Evolutionary conservation across 1,140 invertebrate species (phyloP), one percentile per base, ranked within the genome.

Genomic region (Latrodectus geometricus): DNA sequence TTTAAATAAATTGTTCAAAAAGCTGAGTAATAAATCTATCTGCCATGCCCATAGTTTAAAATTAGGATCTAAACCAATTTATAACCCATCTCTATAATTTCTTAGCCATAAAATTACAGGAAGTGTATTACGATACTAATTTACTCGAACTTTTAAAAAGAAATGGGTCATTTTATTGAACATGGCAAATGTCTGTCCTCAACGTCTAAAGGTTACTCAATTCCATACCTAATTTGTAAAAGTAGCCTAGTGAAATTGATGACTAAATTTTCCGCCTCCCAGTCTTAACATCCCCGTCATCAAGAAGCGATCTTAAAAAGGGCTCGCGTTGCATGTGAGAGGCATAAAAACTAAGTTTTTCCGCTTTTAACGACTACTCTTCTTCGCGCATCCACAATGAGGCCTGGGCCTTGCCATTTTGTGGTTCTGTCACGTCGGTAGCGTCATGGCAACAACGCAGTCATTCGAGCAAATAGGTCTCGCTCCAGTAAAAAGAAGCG

Each of bases 341-440:
- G 52, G 74, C 74, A 76, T 76, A 52, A 76, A 76, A 76, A 76
- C 14, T 56, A 76, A 76, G 74, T 76, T 76, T 76, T 76, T 76
- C 74, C 20, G 54, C 74, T 21, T 54, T 76, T 76, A 76, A 76
- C 74, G 74, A 76, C 54, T 20, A 52, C 74, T 76, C 74, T 50
- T 76, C 74, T 76, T 56, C 21, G 50, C 21, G 52, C 74, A 20
- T 76, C 20, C 23, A 76, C 52, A 54, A 52, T 52, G 21, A 21
- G 54, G 74, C 50, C 23, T 23, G 4, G 74, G 15, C 54, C 21
- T 21, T 20, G 74, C 74, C 74, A 76, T 76, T 76, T 14, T 52
- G 52, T 20, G n/a, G 50, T 61, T 56, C 17, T 50, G 74, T 76
- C 74, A 76, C 74, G 74, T 76, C 54, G 9, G n/a, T 52, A 52